Evolutionary conservation across 2,888 invertebrate genomes (phyloP).

Genomic region (Iphiclides podalirius): DNA sequence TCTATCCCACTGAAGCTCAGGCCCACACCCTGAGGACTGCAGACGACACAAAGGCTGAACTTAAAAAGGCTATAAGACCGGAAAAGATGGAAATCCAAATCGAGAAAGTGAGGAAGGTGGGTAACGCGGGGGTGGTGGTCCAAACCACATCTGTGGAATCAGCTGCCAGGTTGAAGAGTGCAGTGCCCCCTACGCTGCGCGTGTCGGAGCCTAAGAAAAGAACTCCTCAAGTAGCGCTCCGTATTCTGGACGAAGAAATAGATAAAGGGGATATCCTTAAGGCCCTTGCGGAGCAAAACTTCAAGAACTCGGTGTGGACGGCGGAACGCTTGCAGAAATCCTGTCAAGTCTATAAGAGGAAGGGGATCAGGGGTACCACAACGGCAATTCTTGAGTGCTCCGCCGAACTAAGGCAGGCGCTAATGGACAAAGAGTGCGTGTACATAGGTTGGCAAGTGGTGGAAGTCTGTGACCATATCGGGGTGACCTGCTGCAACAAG

Average conservation of each 20-base stretch:
- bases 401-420: too few species aligned
- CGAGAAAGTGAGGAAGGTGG: neutral
- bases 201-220: conserved; percentile 1
- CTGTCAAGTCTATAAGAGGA: conserved; percentile 4
- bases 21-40: neutral
- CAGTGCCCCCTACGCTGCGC: neutral
- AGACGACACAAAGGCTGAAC: neutral
- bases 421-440: accelerated
- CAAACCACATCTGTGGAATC: neutral
- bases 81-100: neutral
- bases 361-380: neutral
- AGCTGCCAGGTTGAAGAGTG: neutral
- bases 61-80: neutral
- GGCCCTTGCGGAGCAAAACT: conserved; percentile 17
- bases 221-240: neutral
- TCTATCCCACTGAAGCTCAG: neutral
- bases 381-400: too few species aligned
- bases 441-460: conserved; percentile 25
- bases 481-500: too few species aligned
- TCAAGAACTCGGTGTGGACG: conserved; percentile 11
- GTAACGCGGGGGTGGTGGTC: too few species aligned
- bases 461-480: conserved; percentile 8
- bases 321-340: neutral
- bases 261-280: neutral
- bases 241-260: neutral